Evolutionary conservation across 2,888 invertebrate genomes (phyloP).

Genomic region (Branchipolynoe longqiensis): DNA sequence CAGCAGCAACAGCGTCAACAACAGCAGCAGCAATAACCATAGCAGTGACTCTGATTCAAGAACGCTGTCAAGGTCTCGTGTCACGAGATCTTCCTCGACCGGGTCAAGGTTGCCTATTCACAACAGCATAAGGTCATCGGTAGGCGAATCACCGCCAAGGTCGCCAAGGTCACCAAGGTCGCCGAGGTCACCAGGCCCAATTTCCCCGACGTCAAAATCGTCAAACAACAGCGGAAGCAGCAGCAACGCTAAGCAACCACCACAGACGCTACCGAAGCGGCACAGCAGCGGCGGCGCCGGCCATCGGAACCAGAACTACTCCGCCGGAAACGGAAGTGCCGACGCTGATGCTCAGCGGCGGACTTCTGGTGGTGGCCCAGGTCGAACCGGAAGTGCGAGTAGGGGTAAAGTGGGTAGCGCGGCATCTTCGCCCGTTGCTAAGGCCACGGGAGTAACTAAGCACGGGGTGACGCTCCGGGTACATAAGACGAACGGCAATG

Average conservation of each 20-base stretch:
- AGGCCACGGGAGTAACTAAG: background rate
- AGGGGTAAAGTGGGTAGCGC: background rate
- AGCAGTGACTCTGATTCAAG: constrained; percentile 20
- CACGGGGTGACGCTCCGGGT: constrained; percentile 7
- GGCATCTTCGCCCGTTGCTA: background rate
- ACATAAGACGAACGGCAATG: constrained; percentile 29
- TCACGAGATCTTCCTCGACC: constrained; percentile 31
- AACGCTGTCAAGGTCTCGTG: constrained; percentile 33
- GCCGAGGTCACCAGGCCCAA: constrained; percentile 2
- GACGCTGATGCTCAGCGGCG: constrained; percentile 2
- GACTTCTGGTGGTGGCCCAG: background rate
- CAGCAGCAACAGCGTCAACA: background rate
- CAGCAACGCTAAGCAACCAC: background rate
- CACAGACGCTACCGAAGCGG: background rate
- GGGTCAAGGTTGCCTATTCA: constrained; percentile 45
- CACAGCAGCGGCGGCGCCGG: background rate
- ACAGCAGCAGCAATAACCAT: background rate
- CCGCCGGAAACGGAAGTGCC: background rate
- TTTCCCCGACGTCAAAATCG: background rate
- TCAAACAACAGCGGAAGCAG: too few relatives aligned
- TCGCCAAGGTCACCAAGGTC: constrained; percentile 23
- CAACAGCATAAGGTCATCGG: constrained; percentile 7
- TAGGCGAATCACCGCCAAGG: constrained; percentile 14
- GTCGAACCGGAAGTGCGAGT: background rate
- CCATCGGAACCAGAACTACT: constrained; percentile 2